Conservation (phyloP, 2,113 vertebrate genomes). For the Sisor rabdophorus region DNA sequence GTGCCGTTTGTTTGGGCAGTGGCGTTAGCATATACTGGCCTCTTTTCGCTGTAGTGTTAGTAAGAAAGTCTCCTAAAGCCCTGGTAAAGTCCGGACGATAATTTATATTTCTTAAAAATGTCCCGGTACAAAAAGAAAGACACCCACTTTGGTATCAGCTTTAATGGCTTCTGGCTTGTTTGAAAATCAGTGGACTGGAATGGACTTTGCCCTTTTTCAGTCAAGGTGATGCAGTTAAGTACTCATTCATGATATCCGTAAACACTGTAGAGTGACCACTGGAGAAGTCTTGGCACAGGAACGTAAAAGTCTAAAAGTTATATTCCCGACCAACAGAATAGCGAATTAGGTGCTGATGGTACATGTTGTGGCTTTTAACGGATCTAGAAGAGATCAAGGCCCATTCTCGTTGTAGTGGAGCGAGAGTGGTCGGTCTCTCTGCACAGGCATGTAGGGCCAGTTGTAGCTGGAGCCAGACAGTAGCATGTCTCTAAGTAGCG, state of each 20-base stretch:
- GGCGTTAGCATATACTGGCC: conserved; percentile 49
- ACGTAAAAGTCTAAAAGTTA: conserved; percentile 3
- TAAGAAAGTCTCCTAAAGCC: conserved; percentile 54
- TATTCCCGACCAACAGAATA: conserved; percentile 25
- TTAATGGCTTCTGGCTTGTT: conserved; percentile 71
- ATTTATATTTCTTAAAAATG: conserved; percentile 35
- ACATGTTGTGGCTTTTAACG: conserved; percentile 23
- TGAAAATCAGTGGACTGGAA: conserved; percentile 48
- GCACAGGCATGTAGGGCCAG: conserved; percentile 83
- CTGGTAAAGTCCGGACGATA: conserved; percentile 13
- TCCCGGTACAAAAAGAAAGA: conserved; percentile 23
- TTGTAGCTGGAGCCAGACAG: conserved; percentile 81
- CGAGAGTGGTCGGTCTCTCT: conserved; percentile 72
- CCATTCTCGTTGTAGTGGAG: conserved; percentile 77
- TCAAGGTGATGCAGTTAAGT: conserved; percentile 50
- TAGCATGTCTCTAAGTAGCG: conserved; percentile 83
- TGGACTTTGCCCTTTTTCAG: conserved; percentile 50
- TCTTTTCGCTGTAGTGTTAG: conserved; percentile 41
- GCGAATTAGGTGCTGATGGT: conserved; percentile 45
- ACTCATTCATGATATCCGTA: conserved; percentile 46
- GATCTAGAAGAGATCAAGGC: conserved; percentile 58
- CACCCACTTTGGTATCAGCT: conserved; percentile 67
- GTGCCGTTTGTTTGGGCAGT: conserved; percentile 59
- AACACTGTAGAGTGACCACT: conserved; percentile 1
- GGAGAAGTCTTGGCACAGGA: conserved; percentile 12